Evolutionary conservation across 2,113 vertebrate species (phyloP), one percentile per base, ranked within the genome.

Genomic region (Talpa occidentalis): DNA sequence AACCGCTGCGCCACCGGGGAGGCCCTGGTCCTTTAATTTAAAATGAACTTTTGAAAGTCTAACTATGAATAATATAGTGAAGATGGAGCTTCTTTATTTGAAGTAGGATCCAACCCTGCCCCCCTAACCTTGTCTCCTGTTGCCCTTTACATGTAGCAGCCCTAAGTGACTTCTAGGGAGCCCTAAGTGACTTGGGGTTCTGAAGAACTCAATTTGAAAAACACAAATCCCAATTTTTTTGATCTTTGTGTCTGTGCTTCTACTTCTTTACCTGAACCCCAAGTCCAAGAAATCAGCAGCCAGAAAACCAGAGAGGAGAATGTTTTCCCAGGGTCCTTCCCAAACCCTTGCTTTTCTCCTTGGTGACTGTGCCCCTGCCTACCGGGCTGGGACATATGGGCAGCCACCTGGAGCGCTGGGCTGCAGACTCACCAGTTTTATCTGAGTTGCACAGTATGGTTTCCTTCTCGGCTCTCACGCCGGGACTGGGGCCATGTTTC

Each of bases 371-470:
- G 37, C 66, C 70, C 2, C 0, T 60, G 62, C 10, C 15, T 30
- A 21, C 6, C 21, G 28, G 14, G 6, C 2, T 8, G 44, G 30
- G 66, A 60, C 30, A 5, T 0, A 40, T 7, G 0, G 4, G 32
- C 26, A 30, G 74, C 24, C 1, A 4, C 64, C 0, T 3, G 82
- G 42, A 56, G 44, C 19, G 15, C 35, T 3, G 21, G 19, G 7
- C 2, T 5, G 0, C 0, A 89, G 62, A 95, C 98, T 98, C 97
- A 99, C 99, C 99, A 0, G 99, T 99, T 95, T 99, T 99, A 95
- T 99, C 99, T 0, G 99, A 99, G 98, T 99, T 99, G 95, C 99
- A 99, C 86, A 99, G 99, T 76, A 99, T 98, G 6, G 99, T 99
- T 97, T 99, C 99, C 95, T 99, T 99, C 97, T 99, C 99, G 0